Base-by-base conservation (phyloP, 2,888 invertebrate genomes). In the Dorcus hopei region DNA sequence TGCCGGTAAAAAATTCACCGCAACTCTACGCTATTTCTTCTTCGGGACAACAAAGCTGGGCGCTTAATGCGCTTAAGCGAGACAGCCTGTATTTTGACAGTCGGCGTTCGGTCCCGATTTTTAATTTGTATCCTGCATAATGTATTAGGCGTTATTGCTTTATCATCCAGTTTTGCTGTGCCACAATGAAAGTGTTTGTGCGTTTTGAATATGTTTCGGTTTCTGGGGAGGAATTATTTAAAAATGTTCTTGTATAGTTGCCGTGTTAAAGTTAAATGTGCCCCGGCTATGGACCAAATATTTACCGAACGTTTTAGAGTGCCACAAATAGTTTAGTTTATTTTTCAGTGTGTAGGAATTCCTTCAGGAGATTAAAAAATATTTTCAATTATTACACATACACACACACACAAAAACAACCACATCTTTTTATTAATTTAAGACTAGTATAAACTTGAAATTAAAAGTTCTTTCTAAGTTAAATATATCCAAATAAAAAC, bases 121-220 rank as follows among this genome's bases (percentile, higher is more conserved):
- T 64, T 59, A 64, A 62, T 62, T 64, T 61, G 61, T 57, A 52
- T 55, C 58, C 57, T 59, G 62, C 62, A 64, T 62, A 64, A 62
- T 61, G 48, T 57, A 57, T 55, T 58, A 54, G 58, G 23, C 56
- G 61, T 55, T 60, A 61, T 54, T 62, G 64, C 62, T 58, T 60
- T 54, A 62, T 64, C 64, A 64, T 61, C 45, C 43, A 33, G 52
- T 42, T 52, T 42, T 42, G 39, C 59, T 41, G 33, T 38, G 52
- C 16, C 19, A 59, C 56, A 59, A 59, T 55, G 41, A 56, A 56
- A 38, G 43, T 45, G 52, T 52, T 54, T 58, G 53, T 58, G 26
- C 26, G 54, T 53, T 58, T 39, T 53, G 58, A 58, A 58, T 58
- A 58, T 23, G 50, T 53, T 58, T 58, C 49, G 19, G 43, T 58